A percentile compares a stretch with the other conserved stretches of the same genome.
phyloP scores from a whole-genome alignment of 2,888 invertebrate species.

The Eueremaeus valkanovi region DNA sequence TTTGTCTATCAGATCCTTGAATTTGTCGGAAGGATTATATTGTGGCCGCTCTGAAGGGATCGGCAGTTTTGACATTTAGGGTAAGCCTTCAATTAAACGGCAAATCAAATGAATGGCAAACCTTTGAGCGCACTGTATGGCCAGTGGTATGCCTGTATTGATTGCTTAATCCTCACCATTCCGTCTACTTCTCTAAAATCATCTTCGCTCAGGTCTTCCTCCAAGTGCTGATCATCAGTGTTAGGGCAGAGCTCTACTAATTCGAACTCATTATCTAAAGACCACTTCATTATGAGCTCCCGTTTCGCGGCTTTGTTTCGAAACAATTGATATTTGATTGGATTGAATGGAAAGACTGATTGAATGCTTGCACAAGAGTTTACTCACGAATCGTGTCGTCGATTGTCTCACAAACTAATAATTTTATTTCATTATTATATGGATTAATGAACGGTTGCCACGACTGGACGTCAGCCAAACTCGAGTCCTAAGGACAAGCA shows the following conservation, averaged over 20 bases:
- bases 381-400: slow-evolving; percentile 45
- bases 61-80: too few relatives aligned
- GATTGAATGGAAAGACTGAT: not conserved
- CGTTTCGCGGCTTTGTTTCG: not conserved
- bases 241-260: slow-evolving; percentile 63
- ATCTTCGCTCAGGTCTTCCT: slow-evolving; percentile 55
- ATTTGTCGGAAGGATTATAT: not conserved
- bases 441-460: slow-evolving; percentile 56
- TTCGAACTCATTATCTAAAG: slow-evolving; percentile 64
- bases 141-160: slow-evolving; percentile 68
- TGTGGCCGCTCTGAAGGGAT: not conserved
- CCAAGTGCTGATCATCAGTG: slow-evolving; percentile 54
- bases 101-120: not conserved
- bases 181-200: slow-evolving; percentile 61
- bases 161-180: slow-evolving; percentile 64
- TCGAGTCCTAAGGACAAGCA: slow-evolving; percentile 49
- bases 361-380: not conserved
- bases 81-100: too few relatives aligned
- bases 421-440: slow-evolving; percentile 59
- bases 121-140: slow-evolving; percentile 50
- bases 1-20: not conserved
- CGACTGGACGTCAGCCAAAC: slow-evolving; percentile 53
- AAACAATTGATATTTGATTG: too few relatives aligned
- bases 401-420: slow-evolving; percentile 60
- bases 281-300: slow-evolving; percentile 61